phyloP scores from a whole-genome alignment of 2,888 invertebrate species.

The Isotomurus palustris region DNA sequence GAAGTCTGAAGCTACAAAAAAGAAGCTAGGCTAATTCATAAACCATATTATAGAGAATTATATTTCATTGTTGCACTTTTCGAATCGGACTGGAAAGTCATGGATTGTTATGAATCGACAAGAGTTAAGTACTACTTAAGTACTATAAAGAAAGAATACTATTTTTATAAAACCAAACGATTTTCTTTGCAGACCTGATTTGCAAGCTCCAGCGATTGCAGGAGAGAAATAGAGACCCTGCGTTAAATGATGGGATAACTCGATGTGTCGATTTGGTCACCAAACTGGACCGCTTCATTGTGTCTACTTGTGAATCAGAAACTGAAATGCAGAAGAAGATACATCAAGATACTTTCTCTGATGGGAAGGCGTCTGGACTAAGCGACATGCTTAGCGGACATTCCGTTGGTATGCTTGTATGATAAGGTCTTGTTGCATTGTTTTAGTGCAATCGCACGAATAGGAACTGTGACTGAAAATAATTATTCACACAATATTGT shows the following conservation, averaged over 20 bases:
- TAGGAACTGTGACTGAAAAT: neutral
- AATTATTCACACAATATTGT: neutral
- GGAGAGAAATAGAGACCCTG: slow-evolving; percentile 19
- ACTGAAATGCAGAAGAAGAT: slow-evolving; percentile 33
- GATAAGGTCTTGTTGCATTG: neutral
- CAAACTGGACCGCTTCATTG: slow-evolving; percentile 21
- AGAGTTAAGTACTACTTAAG: too few species aligned
- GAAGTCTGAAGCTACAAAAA: too few species aligned
- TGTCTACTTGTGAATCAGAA: slow-evolving; percentile 11
- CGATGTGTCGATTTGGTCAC: slow-evolving; percentile 15
- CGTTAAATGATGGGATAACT: slow-evolving; percentile 9
- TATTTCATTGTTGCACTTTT: too few species aligned
- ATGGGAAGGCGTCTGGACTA: slow-evolving; percentile 9
- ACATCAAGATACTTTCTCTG: slow-evolving; percentile 20
- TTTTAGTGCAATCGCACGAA: neutral
- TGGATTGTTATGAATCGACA: too few species aligned
- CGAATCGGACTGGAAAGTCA: too few species aligned
- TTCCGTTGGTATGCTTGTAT: slow-evolving; percentile 23
- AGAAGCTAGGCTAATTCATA: too few species aligned
- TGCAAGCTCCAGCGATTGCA: slow-evolving; percentile 13
- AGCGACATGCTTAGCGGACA: slow-evolving; percentile 27
- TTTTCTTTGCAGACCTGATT: too few species aligned
- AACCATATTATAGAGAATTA: too few species aligned
- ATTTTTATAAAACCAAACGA: too few species aligned
- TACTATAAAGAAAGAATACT: too few species aligned